Percentiles rank a stretch among this genome's conserved stretches.
Conservation (phyloP, 2,888 invertebrate species). For the Hermodice carunculata region DNA sequence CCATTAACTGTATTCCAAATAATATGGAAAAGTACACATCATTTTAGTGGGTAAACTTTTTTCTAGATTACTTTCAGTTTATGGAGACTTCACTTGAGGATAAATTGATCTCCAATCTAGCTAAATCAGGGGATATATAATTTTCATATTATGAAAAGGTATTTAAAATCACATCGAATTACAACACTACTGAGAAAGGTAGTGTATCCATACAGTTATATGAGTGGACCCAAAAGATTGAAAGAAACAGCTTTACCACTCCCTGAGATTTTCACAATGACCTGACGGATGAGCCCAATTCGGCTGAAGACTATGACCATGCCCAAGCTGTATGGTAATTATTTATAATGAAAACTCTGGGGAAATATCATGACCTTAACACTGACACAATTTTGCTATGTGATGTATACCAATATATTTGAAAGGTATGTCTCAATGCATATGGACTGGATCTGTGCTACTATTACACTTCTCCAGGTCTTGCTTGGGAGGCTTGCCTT, state of each 20-base stretch:
- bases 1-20: too few relatives aligned
- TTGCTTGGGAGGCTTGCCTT: conserved; percentile 51
- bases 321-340: conserved; percentile 7
- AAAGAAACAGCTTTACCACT: background rate
- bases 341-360: conserved; percentile 5
- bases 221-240: conserved; percentile 4
- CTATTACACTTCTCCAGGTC: conserved; percentile 48
- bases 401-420: conserved; percentile 16
- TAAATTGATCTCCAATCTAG: too few relatives aligned
- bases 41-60: too few relatives aligned
- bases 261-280: conserved; percentile 6
- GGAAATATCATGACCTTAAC: conserved; percentile 20
- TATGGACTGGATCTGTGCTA: conserved; percentile 45
- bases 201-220: conserved; percentile 15
- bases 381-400: conserved; percentile 8
- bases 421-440: conserved; percentile 38
- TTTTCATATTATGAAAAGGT: too few relatives aligned
- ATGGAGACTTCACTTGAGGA: too few relatives aligned
- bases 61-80: too few relatives aligned
- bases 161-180: too few relatives aligned
- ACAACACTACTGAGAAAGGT: too few relatives aligned
- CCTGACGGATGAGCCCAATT: conserved; percentile 1
- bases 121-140: too few relatives aligned
- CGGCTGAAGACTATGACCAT: conserved; percentile 8
- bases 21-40: too few relatives aligned